Conservation (phyloP, 2,797 vertebrate species). For the Mus spretus region DNA sequence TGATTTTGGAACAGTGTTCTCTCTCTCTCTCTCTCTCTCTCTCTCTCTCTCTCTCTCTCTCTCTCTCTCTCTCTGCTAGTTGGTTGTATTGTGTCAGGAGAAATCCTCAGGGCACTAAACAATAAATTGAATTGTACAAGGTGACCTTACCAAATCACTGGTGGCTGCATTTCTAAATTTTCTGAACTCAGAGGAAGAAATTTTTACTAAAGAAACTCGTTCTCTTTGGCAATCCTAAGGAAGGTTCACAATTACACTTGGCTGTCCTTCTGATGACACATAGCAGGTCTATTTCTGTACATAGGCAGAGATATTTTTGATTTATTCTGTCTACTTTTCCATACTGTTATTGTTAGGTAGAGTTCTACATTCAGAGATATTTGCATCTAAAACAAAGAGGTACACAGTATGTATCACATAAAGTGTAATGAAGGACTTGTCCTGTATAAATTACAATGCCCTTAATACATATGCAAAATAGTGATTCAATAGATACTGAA, state of each 20-base stretch:
- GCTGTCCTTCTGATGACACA: background rate
- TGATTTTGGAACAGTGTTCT: background rate
- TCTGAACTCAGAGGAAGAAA: constrained; percentile 23
- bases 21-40: too few species aligned
- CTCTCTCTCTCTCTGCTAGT: background rate
- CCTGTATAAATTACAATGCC: background rate
- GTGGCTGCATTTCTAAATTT: constrained; percentile 5
- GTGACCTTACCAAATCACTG: background rate
- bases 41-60: background rate
- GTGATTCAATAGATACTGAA: background rate
- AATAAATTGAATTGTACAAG: constrained; percentile 30
- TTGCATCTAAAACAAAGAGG: background rate
- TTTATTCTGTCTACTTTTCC: background rate
- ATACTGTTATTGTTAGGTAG: background rate
- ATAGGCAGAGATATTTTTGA: background rate
- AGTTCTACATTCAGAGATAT: background rate
- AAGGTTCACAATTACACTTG: background rate
- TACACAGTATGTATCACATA: background rate
- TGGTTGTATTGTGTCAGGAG: background rate
- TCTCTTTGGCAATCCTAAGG: background rate
- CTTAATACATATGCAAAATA: background rate
- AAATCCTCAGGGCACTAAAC: constrained; percentile 35
- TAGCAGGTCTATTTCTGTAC: background rate
- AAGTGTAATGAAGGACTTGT: background rate
- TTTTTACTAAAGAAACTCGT: background rate